Percentiles rank a stretch among this genome's conserved stretches.
Evolutionary conservation across 53 echinoderm and acorn worm genomes (phyloP).

Genomic region (Mesocentrotus franciscanus): DNA sequence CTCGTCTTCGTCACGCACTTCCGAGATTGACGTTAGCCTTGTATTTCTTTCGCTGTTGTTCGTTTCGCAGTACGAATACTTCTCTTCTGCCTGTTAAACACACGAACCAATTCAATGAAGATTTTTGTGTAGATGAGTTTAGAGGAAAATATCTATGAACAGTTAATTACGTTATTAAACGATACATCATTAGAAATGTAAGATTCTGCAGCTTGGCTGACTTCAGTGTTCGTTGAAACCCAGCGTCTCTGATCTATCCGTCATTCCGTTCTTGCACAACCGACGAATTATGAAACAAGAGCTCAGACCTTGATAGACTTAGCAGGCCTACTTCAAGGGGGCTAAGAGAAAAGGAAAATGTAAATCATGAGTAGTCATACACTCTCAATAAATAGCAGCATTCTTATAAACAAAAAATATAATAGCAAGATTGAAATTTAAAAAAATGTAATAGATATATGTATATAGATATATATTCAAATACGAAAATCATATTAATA

Average conservation of each 20-base stretch:
- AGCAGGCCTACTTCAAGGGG: neutral
- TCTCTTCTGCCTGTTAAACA: conserved; percentile 62
- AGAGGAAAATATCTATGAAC: neutral
- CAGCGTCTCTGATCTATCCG: neutral
- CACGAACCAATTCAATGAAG: conserved; percentile 22
- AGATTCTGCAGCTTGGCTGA: neutral
- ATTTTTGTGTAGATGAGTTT: conserved; percentile 19
- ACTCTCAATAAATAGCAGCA: neutral
- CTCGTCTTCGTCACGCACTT: conserved; percentile 82
- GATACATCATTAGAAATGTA: neutral
- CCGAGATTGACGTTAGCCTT: conserved; percentile 86
- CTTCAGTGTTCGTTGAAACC: neutral
- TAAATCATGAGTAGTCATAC: neutral
- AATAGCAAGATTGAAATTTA: neutral
- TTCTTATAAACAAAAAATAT: conserved; percentile 49
- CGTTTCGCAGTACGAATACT: conserved; percentile 69
- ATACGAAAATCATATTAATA: conserved; percentile 15
- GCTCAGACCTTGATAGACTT: neutral
- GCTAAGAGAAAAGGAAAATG: neutral
- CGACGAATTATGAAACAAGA: neutral
- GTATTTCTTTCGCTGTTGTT: conserved; percentile 68
- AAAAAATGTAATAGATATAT: neutral
- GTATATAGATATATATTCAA: conserved; percentile 22
- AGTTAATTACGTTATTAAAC: neutral
- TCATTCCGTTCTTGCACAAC: neutral